A percentile compares a stretch with the other conserved stretches of the same genome.
These are phyloP conservation scores for Drosophila insularis DNA, from an alignment of 1,140 invertebrate species.

Conservation along the genomic window DNA sequence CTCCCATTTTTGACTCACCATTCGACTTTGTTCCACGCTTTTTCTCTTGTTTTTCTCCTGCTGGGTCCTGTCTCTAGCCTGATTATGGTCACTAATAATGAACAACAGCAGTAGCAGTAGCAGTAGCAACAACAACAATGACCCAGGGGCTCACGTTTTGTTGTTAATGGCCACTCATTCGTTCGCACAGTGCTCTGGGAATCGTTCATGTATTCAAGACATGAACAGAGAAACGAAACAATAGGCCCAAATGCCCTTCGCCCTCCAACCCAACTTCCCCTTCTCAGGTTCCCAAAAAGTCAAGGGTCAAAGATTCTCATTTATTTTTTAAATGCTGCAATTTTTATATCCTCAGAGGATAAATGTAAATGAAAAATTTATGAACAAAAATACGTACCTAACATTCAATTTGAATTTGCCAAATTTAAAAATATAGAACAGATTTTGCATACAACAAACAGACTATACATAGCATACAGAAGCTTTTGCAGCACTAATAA, in stretches of 20 bases:
- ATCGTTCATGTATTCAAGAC: slow-evolving; percentile 1
- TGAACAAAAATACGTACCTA: not conserved
- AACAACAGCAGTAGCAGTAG: not conserved
- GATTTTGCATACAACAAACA: too few species aligned
- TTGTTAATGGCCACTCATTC: slow-evolving; percentile 14
- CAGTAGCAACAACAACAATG: not conserved
- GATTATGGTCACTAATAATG: slow-evolving; percentile 17
- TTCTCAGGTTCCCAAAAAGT: not conserved
- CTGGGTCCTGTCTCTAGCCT: not conserved
- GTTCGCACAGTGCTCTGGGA: not conserved
- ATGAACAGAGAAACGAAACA: not conserved
- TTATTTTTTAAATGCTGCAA: not conserved
- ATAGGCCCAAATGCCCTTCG: not conserved
- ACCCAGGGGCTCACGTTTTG: slow-evolving; percentile 10
- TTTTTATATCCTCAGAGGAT: not conserved
- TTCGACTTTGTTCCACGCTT: not conserved
- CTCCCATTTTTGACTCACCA: not conserved
- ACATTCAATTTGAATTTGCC: too few species aligned
- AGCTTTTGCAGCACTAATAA: too few species aligned
- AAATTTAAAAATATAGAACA: too few species aligned
- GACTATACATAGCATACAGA: too few species aligned
- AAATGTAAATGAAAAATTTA: not conserved
- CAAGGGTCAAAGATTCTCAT: not conserved
- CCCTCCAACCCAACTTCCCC: too few species aligned
- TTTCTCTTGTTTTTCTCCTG: not conserved